Percentiles rank a stretch among this genome's conserved stretches.
Conservation (phyloP, 2,113 vertebrate genomes). For the Poeciliopsis occidentalis region DNA sequence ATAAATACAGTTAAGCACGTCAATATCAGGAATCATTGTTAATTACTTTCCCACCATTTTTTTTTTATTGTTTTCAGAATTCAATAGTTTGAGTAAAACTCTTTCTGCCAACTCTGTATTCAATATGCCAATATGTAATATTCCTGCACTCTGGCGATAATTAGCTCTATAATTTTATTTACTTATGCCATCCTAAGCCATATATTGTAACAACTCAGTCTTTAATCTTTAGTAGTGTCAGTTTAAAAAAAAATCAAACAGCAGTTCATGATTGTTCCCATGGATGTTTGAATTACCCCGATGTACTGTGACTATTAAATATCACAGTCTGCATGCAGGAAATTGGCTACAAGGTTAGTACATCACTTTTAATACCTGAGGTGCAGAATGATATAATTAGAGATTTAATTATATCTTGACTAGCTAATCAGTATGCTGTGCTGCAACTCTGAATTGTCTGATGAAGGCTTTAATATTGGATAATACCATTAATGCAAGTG, state of each 20-base stretch:
- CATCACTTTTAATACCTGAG: slow-evolving; percentile 57
- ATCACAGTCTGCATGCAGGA: slow-evolving; percentile 29
- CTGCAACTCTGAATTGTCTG: slow-evolving; percentile 43
- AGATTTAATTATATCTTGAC: slow-evolving; percentile 61
- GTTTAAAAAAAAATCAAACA: slow-evolving; percentile 15
- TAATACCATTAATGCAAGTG: slow-evolving; percentile 57
- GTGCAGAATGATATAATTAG: slow-evolving; percentile 65
- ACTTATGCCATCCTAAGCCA: background rate
- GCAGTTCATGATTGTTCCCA: slow-evolving; percentile 33
- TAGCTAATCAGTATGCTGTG: slow-evolving; percentile 50
- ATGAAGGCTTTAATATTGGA: slow-evolving; percentile 60
- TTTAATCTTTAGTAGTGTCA: slow-evolving; percentile 2
- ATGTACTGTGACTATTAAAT: slow-evolving; percentile 47
- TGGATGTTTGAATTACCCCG: slow-evolving; percentile 37
- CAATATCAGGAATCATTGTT: background rate
- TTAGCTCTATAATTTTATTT: background rate
- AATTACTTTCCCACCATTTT: slow-evolving; percentile 10
- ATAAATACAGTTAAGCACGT: slow-evolving; percentile 22
- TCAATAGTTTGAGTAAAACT: slow-evolving; percentile 4
- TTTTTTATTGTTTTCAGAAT: background rate
- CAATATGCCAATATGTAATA: background rate
- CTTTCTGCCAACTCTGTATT: background rate
- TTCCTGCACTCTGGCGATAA: slow-evolving; percentile 9
- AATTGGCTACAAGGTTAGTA: slow-evolving; percentile 48
- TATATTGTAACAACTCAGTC: slow-evolving; percentile 4